Evolutionary conservation across 2,888 invertebrate genomes (phyloP).

Genomic region (Erynnis tages): DNA sequence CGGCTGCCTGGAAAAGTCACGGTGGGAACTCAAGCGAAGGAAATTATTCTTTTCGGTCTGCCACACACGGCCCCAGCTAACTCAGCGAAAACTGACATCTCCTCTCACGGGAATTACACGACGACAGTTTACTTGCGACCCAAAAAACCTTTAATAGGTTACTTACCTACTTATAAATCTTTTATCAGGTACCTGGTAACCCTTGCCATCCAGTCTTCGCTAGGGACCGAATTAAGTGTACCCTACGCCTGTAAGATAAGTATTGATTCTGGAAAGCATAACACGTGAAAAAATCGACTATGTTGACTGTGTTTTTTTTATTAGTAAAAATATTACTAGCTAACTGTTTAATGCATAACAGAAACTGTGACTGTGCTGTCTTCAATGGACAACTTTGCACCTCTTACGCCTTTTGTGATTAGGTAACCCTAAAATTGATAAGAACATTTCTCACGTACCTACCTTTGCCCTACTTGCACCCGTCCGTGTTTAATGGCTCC

Average conservation of each 20-base stretch:
- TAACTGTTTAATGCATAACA: too few species aligned
- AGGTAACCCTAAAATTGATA: not conserved
- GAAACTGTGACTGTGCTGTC: too few species aligned
- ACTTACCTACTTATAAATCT: slow-evolving; percentile 19
- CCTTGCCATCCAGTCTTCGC: too few species aligned
- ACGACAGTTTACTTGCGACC: slow-evolving; percentile 51
- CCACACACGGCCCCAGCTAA: slow-evolving; percentile 77
- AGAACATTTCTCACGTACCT: slow-evolving; percentile 4
- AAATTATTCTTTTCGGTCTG: slow-evolving; percentile 81
- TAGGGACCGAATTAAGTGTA: too few species aligned
- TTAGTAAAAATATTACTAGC: too few species aligned
- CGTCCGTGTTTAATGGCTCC: slow-evolving; percentile 15
- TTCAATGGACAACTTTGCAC: too few species aligned
- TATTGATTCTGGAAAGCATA: too few species aligned
- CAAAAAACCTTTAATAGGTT: slow-evolving; percentile 36
- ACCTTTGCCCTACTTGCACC: slow-evolving; percentile 10
- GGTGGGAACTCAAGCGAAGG: slow-evolving; percentile 74
- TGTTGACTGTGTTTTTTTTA: too few species aligned
- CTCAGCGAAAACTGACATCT: slow-evolving; percentile 69
- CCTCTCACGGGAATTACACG: slow-evolving; percentile 56
- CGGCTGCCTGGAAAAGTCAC: slow-evolving; percentile 79
- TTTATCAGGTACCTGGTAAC: not conserved
- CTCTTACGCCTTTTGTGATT: too few species aligned
- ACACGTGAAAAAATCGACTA: too few species aligned
- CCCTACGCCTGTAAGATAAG: too few species aligned